Percentiles rank a stretch among this genome's conserved stretches.
Evolutionary conservation across 2,888 invertebrate species (phyloP).

Genomic region (Lymantria monacha): DNA sequence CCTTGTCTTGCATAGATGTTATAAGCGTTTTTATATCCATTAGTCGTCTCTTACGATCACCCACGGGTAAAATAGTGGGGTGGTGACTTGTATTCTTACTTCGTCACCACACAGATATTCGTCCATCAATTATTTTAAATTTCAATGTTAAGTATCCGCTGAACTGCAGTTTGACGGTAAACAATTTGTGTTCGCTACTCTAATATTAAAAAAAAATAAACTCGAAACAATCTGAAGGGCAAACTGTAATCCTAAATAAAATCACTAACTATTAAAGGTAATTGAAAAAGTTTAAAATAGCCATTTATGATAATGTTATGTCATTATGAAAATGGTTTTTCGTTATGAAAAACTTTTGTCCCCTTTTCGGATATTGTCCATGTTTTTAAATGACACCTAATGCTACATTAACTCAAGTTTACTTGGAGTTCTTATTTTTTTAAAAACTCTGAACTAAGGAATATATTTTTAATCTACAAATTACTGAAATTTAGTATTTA

Average conservation of each 20-base stretch:
- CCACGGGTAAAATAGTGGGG: too few relatives aligned
- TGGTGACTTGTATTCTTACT: too few relatives aligned
- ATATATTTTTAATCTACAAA: too few relatives aligned
- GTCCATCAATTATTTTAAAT: neutral
- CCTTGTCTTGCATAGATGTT: too few relatives aligned
- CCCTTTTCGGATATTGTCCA: neutral
- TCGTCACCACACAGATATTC: too few relatives aligned
- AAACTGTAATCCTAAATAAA: neutral
- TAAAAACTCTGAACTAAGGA: too few relatives aligned
- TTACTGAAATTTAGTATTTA: too few relatives aligned
- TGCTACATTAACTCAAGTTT: too few relatives aligned
- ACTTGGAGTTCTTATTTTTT: too few relatives aligned
- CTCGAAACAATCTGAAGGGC: neutral
- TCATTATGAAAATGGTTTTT: neutral
- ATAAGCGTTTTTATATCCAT: too few relatives aligned
- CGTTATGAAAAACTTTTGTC: neutral
- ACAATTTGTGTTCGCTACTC: neutral
- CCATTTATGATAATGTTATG: slow-evolving; percentile 1
- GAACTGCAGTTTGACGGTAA: neutral
- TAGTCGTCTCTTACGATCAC: too few relatives aligned
- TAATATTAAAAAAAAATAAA: neutral
- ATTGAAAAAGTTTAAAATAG: slow-evolving; percentile 1
- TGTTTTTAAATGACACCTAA: neutral
- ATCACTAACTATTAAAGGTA: neutral
- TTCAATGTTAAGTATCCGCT: neutral